Evolutionary conservation across 2,113 vertebrate species (phyloP).

Genomic region (Periophthalmus modestus): DNA sequence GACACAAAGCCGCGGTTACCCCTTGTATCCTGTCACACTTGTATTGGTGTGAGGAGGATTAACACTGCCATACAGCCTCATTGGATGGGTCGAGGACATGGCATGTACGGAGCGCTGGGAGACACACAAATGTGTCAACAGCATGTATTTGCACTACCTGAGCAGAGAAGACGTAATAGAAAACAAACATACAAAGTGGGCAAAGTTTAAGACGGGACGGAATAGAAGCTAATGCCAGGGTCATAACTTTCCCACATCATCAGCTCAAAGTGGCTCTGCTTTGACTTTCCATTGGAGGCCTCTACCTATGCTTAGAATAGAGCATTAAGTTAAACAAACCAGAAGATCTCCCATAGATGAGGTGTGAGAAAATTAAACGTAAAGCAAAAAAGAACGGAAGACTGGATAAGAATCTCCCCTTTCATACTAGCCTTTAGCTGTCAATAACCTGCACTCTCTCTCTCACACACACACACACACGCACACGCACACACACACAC

Average conservation of each 20-base stretch:
- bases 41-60: slow-evolving; percentile 66
- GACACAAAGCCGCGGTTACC: slow-evolving; percentile 70
- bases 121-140: slow-evolving; percentile 21
- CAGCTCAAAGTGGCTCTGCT: slow-evolving; percentile 39
- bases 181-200: slow-evolving; percentile 7
- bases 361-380: slow-evolving; percentile 48
- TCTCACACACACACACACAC: not conserved
- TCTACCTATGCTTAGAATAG: slow-evolving; percentile 56
- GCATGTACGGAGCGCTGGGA: slow-evolving; percentile 48
- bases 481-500: not conserved
- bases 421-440: slow-evolving; percentile 58
- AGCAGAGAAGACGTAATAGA: slow-evolving; percentile 31
- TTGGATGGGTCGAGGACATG: slow-evolving; percentile 71
- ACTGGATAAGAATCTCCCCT: slow-evolving; percentile 34
- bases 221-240: slow-evolving; percentile 45
- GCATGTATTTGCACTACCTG: slow-evolving; percentile 17
- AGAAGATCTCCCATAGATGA: slow-evolving; percentile 43
- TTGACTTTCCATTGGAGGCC: slow-evolving; percentile 34
- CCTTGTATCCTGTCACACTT: slow-evolving; percentile 71
- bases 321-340: slow-evolving; percentile 52
- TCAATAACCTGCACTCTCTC: slow-evolving; percentile 63
- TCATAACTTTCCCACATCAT: slow-evolving; percentile 33
- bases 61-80: slow-evolving; percentile 62
- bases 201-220: slow-evolving; percentile 29
- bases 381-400: slow-evolving; percentile 27